phyloP scores from a whole-genome alignment of 1,140 invertebrate genomes.

The Diploscapter pachys region DNA sequence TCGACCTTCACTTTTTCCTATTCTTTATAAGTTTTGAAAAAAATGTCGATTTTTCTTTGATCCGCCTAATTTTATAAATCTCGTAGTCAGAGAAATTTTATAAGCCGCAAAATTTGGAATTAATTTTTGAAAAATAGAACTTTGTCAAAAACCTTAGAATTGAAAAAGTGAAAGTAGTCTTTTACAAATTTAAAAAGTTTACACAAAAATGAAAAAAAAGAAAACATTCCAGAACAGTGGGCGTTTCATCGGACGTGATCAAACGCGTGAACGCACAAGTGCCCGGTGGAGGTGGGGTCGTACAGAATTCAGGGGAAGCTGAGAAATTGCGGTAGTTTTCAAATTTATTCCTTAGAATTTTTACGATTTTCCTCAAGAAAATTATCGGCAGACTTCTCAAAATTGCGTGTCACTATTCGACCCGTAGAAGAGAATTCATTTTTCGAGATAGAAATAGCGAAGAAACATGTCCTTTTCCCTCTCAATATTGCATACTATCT shows the following conservation, averaged over 20 bases:
- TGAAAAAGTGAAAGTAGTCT: background rate
- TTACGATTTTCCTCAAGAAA: background rate
- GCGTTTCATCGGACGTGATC: slow-evolving; percentile 36
- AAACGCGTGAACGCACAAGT: slow-evolving; percentile 32
- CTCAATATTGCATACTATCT: too few relatives aligned
- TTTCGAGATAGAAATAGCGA: too few relatives aligned
- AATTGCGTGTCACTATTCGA: too few relatives aligned
- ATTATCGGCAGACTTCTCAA: too few relatives aligned
- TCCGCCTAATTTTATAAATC: background rate
- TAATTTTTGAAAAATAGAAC: background rate
- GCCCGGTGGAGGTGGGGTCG: slow-evolving; percentile 2
- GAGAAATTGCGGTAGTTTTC: slow-evolving; percentile 30
- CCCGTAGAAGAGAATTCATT: too few relatives aligned
- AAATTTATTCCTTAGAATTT: slow-evolving; percentile 4
- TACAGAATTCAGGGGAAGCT: slow-evolving; percentile 3
- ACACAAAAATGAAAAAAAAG: background rate
- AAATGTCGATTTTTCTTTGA: background rate
- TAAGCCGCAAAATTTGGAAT: background rate
- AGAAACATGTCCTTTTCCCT: too few relatives aligned
- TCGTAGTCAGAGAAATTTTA: background rate
- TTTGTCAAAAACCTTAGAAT: background rate
- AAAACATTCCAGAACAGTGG: slow-evolving; percentile 24
- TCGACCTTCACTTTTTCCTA: too few relatives aligned
- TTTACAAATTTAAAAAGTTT: background rate
- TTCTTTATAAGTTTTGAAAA: background rate